Base-by-base conservation (phyloP, 2,113 vertebrate species). In the Lonchura striata region DNA sequence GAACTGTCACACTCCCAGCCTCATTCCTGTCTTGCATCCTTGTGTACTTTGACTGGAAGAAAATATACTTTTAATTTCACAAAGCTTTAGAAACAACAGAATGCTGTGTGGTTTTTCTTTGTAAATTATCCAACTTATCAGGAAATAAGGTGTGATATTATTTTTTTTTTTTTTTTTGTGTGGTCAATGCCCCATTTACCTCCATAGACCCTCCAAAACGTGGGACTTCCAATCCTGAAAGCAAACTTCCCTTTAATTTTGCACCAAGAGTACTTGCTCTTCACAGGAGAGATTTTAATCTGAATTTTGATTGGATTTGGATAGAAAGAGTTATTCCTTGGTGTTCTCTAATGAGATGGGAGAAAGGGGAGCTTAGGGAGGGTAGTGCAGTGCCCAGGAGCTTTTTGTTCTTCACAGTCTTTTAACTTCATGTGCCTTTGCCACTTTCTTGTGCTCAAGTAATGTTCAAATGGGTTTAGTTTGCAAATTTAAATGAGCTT, bases 401-500 rank as follows among this genome's bases (percentile, higher is more conserved):
- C 46, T 70, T 78, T 85, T 64, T 88, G 49, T 68, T 87, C 61
- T 85, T 84, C 35, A 13, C 50, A 46, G 6, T n/a, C 69, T 49
- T 77, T 91, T 91, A 92, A 78, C 77, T 75, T 87, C 14, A 2
- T 46, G 46, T 56, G 30, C 76, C 53, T 54, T 50, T 91, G 69
- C 33, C 13, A 15, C 88, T 92, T 81, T 37, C 72, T 49, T 12
- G 7, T 59, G 86, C 83, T 91, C 35, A 70, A 31, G 49, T 89
- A 52, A 47, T 74, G 47, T 59, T 94, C 69, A 65, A 71, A 86
- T 75, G 71, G 54, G 57, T 95, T 91, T 92, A 64, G 53, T 78
- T 86, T 86, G 71, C 92, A 88, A 83, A 78, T 63, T 77, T 77
- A 83, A 94, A 92, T 75, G 65, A 86, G 92, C 81, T 91, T 70